Base-by-base conservation (phyloP, 37 sponge, comb jelly and placozoan genomes). In the Eunapius fragilis region DNA sequence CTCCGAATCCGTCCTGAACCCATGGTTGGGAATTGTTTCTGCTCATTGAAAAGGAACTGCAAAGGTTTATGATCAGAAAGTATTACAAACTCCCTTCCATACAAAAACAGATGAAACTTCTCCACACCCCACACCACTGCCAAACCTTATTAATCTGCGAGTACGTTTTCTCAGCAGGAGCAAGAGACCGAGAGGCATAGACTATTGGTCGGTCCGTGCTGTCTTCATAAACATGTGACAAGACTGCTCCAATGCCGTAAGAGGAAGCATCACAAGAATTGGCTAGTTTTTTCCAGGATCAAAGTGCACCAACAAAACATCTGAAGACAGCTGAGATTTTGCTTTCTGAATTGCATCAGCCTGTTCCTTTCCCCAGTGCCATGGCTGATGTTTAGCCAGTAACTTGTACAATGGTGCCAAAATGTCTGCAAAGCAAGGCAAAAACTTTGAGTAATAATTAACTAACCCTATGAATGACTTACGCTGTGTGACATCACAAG, bases 181-280 rank as follows among this genome's bases (percentile, higher is more conserved):
- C 26, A 23, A 87, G 81, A 19, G 81, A 47, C 10, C 80, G 48
- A 31, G 87, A 87, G 17, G 87, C 74, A 37, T 49, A 80, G 58
- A 37, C 67, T 25, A 87, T 72, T 73, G 87, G 87, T 32, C 25
- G 24, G 11, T 87, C 80, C 13, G 30, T 50, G 33, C 74, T 68
- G 71, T 80, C 74, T 32, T 58, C 80, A 11, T 45, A n/a, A 2
- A 19, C 13, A 37, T 87, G 80, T 22, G 87, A 87, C 74, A 87
- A n/a, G 36, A 87, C 87, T 24, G 87, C 80, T 71, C 80, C 87
- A n/a, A 87, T 74, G 45, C 87, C 81, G 31, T 87, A 87, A 22
- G 81, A 72, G 31, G 75, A 87, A 31, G 87, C 87, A 75, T 80
- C 87, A 80, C 74, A 45, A 2, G 75, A 36, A 37, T 76, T 19